Base-by-base conservation (phyloP, 64 coral and sea anemone genomes). In the Pocillopora damicornis region DNA sequence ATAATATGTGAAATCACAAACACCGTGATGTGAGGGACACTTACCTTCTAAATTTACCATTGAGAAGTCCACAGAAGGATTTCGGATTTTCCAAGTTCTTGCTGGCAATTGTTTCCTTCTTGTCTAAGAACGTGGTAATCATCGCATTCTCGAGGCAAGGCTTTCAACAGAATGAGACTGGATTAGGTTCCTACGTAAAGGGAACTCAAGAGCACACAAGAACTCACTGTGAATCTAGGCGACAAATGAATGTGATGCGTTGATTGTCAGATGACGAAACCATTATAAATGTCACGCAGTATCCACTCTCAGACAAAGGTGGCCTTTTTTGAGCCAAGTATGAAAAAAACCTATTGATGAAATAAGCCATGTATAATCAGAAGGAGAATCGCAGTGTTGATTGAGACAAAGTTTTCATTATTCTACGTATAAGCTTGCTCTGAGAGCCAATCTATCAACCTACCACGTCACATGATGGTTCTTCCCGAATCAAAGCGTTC, bases 61-160 rank as follows among this genome's bases (percentile, higher is more conserved):
- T 85, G 13, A 85, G 15, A 73, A 58, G 20, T 11, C 20, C 14
- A 85, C 10, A 56, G 37, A 73, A 85, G 37, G 65, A 85, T 25
- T 85, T 85, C 13, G 45, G 36, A 73, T 85, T 38, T 58, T 65
- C 36, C 81, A 85, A 37, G 9, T 72, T 85, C 18, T 26, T 20
- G 72, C 25, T 42, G 35, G 63, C 65, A 58, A 45, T 37, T 42
- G 57, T 20, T 63, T 71, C 65, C 38, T 85, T 83, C 81, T 69
- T 73, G 18, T 9, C 64, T 58, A 37, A 20, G n/a, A 73, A 73
- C 81, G 38, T 57, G 20, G 81, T 85, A 65, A 85, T 72, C 81
- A 85, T 85, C 81, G 81, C 81, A 85, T 73, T 22, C 64, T 73
- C 81, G 37, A 85, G 64, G 81, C 45, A 85, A 85, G 81, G 81